phyloP scores from a whole-genome alignment of 2,888 invertebrate genomes.

The Macrophya alboannulata region DNA sequence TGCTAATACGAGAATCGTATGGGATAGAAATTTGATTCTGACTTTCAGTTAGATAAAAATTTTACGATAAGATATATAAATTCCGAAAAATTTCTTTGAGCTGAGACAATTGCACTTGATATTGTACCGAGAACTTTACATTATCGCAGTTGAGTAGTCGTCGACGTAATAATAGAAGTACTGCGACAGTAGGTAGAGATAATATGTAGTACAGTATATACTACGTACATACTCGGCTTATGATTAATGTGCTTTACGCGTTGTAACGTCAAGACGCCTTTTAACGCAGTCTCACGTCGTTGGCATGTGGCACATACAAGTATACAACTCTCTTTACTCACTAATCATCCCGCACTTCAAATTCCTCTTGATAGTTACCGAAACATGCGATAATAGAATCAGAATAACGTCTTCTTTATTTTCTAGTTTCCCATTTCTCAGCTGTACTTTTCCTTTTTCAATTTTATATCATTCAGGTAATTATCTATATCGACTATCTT shows the following conservation, averaged over 20 bases:
- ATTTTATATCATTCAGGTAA: background rate
- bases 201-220: background rate
- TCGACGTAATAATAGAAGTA: constrained; percentile 4
- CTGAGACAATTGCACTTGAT: background rate
- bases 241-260: constrained; percentile 62
- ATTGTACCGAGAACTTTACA: background rate
- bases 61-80: background rate
- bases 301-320: constrained; percentile 64
- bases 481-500: background rate
- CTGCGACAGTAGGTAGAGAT: background rate
- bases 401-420: background rate
- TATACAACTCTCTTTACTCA: constrained; percentile 40
- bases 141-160: background rate
- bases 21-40: background rate
- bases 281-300: constrained; percentile 62
- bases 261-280: constrained; percentile 51
- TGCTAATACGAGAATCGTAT: background rate
- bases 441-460: background rate
- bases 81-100: background rate
- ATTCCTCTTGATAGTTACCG: constrained; percentile 5
- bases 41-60: background rate
- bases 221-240: constrained; percentile 46
- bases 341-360: constrained; percentile 8
- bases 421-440: background rate
- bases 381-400: constrained; percentile 30